Evolutionary conservation across 2,888 invertebrate species (phyloP), one percentile per base, ranked within the genome.

Genomic region (Agrilus biguttatus): DNA sequence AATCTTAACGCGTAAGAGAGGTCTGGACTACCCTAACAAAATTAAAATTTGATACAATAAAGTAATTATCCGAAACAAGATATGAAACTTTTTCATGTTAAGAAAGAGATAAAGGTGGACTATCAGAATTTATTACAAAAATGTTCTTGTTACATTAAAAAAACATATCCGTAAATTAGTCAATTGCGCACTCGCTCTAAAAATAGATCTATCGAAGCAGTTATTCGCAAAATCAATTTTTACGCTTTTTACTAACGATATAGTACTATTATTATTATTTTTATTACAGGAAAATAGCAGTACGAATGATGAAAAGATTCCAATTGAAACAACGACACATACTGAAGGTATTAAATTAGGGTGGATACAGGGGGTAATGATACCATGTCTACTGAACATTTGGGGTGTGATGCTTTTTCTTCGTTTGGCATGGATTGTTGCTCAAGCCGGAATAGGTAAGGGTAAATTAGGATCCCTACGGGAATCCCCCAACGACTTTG

Each of bases 321-420:
- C 59, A 37, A 46, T 52, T 35, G 54, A 54, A 36, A 44, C 53
- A 14, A 48, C 56, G 5, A 55, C 54, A 1, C 62, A 63, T 49
- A 28, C 28, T 28, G 56, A 49, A 41, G 62, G 63, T 33, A 79
- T 88, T 52, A 90, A 90, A 65, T 69, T 91, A 61, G 90, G 90
- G 67, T 91, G 90, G 90, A 88, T 91, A 56, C 72, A 83, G 63
- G 91, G 90, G n/a, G 89, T 90, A 13, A 71, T 90, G 48, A 86
- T 90, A 69, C 87, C 88, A 64, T 97, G 96, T 62, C 77, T 97
- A 37, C 80, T 97, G 58, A 97, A 97, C 69, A 97, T 98, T 60
- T 97, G 93, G 87, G 97, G 97, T 42, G 97, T 97, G 53, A 98
- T 98, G 95, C 77, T 98, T 49, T 98, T 98, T 69, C 75, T 97